Evolutionary conservation across 23 tunicate genomes (phyloP).

Genomic region (Styela plicata): DNA sequence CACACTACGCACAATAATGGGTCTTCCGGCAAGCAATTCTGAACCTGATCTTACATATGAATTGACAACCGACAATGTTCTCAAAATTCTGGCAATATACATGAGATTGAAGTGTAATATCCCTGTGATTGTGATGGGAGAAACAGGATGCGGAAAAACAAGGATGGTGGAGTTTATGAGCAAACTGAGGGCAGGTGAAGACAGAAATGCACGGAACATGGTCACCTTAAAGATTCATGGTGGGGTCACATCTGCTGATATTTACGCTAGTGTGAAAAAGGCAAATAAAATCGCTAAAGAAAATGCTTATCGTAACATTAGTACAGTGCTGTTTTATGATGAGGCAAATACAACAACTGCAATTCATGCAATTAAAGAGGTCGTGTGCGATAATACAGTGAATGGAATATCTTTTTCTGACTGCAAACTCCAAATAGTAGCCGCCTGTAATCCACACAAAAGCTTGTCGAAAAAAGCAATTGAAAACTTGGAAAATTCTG

Average conservation of each 20-base stretch:
- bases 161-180: conserved; percentile 10
- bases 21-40: conserved; percentile 22
- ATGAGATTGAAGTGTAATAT: conserved; percentile 9
- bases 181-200: conserved; percentile 17
- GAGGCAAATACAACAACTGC: conserved; percentile 75
- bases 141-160: conserved; percentile 15
- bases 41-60: conserved; percentile 66
- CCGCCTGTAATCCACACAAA: conserved; percentile 62
- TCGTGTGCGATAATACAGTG: conserved; percentile 54
- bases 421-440: conserved; percentile 39
- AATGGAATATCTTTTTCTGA: conserved; percentile 43
- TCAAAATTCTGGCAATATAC: conserved; percentile 11
- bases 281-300: conserved; percentile 37
- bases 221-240: conserved; percentile 55
- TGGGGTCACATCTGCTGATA: conserved; percentile 35
- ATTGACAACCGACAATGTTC: conserved; percentile 34
- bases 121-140: conserved; percentile 10
- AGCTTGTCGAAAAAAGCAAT: conserved; percentile 36
- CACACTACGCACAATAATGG: conserved; percentile 56
- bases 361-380: conserved; percentile 64
- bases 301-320: not conserved
- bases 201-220: conserved; percentile 15
- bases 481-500: conserved; percentile 44
- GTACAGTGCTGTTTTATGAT: conserved; percentile 50
- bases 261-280: conserved; percentile 24